Percentiles rank a stretch among this genome's conserved stretches.
Conservation (phyloP, 2,888 invertebrate species). For the Tineola bisselliella region DNA sequence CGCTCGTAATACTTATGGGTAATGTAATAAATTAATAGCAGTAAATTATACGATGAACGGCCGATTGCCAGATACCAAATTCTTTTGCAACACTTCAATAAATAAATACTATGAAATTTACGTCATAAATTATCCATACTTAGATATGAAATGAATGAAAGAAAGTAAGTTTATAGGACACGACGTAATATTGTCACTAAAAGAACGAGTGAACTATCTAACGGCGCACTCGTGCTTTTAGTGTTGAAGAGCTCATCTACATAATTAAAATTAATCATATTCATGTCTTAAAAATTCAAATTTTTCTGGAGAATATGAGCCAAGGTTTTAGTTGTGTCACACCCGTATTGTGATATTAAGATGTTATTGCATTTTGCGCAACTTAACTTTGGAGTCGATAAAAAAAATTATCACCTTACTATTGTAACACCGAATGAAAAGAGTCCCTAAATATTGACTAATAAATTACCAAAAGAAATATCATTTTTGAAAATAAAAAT, state of each 20-base stretch:
- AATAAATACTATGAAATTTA: neutral
- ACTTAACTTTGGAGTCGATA: neutral
- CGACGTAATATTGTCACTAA: neutral
- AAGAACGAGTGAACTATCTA: neutral
- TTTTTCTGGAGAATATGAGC: slow-evolving; percentile 4
- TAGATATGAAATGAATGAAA: neutral
- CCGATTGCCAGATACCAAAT: neutral
- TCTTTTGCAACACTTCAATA: slow-evolving; percentile 1
- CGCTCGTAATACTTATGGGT: neutral
- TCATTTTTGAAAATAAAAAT: neutral
- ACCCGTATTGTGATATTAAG: slow-evolving; percentile 8
- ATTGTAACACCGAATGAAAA: neutral
- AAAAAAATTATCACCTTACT: slow-evolving; percentile 1
- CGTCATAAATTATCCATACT: neutral
- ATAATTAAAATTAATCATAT: slow-evolving; percentile 13
- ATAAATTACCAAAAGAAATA: neutral
- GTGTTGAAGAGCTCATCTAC: neutral
- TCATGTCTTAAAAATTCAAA: slow-evolving; percentile 10
- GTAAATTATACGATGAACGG: neutral
- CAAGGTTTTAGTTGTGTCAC: slow-evolving; percentile 5
- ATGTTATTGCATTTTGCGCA: slow-evolving; percentile 11
- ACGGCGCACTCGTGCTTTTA: neutral
- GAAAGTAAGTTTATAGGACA: slow-evolving; percentile 1
- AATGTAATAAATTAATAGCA: neutral
- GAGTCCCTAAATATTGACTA: neutral